Evolutionary conservation across 2,113 vertebrate species (phyloP).

Genomic region (Todiramphus saurophagus): DNA sequence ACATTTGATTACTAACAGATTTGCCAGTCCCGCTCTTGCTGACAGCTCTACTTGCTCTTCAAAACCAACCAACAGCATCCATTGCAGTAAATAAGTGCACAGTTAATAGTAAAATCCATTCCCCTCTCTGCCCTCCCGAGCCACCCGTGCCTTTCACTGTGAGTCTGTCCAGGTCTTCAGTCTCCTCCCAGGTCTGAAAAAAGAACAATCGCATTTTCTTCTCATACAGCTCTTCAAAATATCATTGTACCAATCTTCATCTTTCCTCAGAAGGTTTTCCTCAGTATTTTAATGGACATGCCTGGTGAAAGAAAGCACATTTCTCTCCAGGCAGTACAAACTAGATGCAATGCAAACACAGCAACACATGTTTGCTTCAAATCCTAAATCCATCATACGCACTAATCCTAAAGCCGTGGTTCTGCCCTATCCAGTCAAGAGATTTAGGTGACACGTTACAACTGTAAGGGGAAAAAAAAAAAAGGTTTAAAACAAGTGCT

Average conservation of each 20-base stretch:
- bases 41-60: background rate
- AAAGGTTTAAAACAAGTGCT: background rate
- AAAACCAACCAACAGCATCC: background rate
- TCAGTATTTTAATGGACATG: background rate
- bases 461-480: background rate
- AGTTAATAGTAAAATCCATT: background rate
- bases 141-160: background rate
- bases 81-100: background rate
- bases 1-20: background rate
- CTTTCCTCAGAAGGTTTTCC: background rate
- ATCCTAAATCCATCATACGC: conserved; percentile 82
- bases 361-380: conserved; percentile 75
- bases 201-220: background rate
- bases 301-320: background rate
- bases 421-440: conserved; percentile 70
- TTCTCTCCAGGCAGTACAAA: background rate
- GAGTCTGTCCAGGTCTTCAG: background rate
- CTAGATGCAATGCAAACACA: background rate
- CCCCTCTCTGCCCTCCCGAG: background rate
- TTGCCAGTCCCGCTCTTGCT: background rate
- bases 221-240: background rate
- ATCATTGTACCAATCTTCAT: background rate
- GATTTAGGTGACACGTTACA: conserved; percentile 73
- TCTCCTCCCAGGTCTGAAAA: background rate
- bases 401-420: conserved; percentile 80